These are phyloP conservation scores for Pogona vitticeps DNA, from an alignment of 2,113 vertebrate species.

Conservation along the genomic window DNA sequence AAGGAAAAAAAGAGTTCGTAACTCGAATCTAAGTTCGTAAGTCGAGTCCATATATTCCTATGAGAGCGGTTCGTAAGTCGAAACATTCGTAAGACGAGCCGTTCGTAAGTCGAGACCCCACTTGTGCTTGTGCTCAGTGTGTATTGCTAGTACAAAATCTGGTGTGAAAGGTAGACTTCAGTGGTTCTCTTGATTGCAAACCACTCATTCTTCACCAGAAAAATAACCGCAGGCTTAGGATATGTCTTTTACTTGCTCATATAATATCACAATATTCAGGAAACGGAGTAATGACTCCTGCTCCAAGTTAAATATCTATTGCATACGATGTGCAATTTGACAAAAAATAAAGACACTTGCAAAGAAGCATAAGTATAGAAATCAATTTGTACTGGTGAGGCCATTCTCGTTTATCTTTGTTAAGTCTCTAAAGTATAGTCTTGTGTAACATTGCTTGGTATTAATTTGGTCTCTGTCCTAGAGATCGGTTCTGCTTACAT, in stretches of 20 bases:
- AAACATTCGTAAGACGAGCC: no score
- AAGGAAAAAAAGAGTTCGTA: no score
- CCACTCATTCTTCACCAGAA: background rate
- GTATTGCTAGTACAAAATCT: background rate
- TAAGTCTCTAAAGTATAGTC: background rate
- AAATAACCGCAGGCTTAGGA: background rate
- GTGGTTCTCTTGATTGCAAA: background rate
- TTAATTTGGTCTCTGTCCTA: background rate
- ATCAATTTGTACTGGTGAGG: background rate
- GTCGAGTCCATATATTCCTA: no score
- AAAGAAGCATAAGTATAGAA: background rate
- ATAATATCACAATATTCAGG: no score
- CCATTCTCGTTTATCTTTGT: background rate
- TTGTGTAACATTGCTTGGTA: background rate
- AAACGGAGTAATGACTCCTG: no score
- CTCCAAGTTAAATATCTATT: no score
- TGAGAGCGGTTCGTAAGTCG: no score
- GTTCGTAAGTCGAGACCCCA: no score
- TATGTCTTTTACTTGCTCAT: no score
- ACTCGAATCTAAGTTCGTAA: no score
- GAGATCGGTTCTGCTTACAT: background rate
- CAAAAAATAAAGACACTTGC: no score
- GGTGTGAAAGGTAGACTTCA: background rate
- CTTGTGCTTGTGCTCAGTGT: background rate
- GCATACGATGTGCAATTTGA: no score